Evolutionary conservation across 2,797 vertebrate genomes (phyloP), one percentile per base, ranked within the genome.

Genomic region (Pipistrellus pipistrellus): DNA sequence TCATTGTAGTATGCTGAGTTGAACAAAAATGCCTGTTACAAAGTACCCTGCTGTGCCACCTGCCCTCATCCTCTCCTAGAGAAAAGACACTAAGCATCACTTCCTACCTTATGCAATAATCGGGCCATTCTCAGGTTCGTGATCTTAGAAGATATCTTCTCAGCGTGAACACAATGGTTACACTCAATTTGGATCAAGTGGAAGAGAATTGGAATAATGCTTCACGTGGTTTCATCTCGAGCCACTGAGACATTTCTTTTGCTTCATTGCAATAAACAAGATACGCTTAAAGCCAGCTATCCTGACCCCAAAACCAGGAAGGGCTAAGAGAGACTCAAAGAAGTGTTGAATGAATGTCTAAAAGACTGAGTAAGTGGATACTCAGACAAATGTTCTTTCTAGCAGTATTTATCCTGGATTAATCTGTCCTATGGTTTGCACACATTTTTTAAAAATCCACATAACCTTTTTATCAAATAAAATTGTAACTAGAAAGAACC

Each of bases 31-130:
- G 18, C 51, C 75, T 66, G 23, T 71, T 46, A 41, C 44, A 69
- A 84, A 32, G 18, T 38, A n/a, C 12, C 27, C 57, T 21, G 0
- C 5, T 41, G 30, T 55, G 30, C 48, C 0, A 2, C 32, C 17
- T 48, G 2, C 23, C 51, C 35, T 85, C 14, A 48, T 27, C 69
- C 20, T 93, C 66, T 69, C 4, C 48, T 64, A 41, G 41, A 80
- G 71, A 71, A 72, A 93, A 69, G 51, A 32, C 69, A 72, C 20
- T 64, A 69, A 73, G n/a, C 21, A 57, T 30, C 13, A 38, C 20
- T 78, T 85, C 95, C 75, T 98, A 99, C 99, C 99, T 99, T 99
- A 93, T 97, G 98, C 94, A 98, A 98, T 95, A 98, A 96, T 69
- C 97, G 98, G 97, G 97, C 99, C 97, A 98, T 96, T 96, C 98